These are phyloP conservation scores for Eristalis tenax DNA, from an alignment of 2,888 invertebrate genomes.

Conservation along the genomic window DNA sequence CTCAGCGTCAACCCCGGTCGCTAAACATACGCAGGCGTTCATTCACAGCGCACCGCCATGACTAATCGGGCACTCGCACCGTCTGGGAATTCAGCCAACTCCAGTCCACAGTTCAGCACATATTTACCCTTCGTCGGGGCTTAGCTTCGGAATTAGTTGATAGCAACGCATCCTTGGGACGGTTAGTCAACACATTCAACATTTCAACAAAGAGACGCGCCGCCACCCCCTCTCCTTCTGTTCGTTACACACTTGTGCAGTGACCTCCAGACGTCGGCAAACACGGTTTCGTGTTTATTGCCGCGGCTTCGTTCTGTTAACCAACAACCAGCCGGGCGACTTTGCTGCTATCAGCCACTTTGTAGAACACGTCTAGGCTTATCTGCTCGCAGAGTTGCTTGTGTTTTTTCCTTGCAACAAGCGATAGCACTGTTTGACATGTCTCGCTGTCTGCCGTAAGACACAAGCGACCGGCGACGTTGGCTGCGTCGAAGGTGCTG, in stretches of 20 bases:
- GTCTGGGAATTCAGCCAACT: too few relatives aligned
- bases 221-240: too few relatives aligned
- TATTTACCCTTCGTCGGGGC: too few relatives aligned
- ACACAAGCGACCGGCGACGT: conserved; percentile 11
- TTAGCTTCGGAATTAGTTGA: too few relatives aligned
- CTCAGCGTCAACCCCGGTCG: too few relatives aligned
- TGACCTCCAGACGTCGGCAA: not conserved
- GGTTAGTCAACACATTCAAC: not conserved
- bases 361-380: not conserved
- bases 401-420: not conserved
- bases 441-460: conserved; percentile 19
- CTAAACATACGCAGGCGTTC: too few relatives aligned
- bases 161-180: not conserved
- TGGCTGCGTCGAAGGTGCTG: conserved; percentile 7
- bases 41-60: too few relatives aligned
- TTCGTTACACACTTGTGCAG: not conserved
- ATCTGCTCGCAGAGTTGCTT: not conserved
- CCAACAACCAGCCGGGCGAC: not conserved
- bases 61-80: too few relatives aligned
- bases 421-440: conserved; percentile 23
- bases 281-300: not conserved
- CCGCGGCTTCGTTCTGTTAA: not conserved
- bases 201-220: not conserved
- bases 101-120: too few relatives aligned
- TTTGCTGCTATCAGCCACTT: not conserved